Conservation (phyloP, 2,888 invertebrate genomes). For the Yponomeuta malinellus region DNA sequence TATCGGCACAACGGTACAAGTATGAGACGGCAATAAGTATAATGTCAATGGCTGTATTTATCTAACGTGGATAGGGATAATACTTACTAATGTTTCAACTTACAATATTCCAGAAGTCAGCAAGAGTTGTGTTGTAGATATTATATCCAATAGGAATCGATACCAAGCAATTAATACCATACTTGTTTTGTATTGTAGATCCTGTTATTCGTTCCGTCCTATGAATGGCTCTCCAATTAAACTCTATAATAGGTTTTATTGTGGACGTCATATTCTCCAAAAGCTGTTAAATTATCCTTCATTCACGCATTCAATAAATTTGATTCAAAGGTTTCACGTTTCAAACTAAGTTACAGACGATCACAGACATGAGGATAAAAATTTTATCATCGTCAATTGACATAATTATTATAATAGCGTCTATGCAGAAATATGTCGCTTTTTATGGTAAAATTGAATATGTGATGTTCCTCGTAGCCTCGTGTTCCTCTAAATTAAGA, state of each 20-base stretch:
- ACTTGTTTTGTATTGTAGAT: not conserved
- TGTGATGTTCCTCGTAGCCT: too few relatives aligned
- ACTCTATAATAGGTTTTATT: not conserved
- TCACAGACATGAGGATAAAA: not conserved
- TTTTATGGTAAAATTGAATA: too few relatives aligned
- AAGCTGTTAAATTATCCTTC: not conserved
- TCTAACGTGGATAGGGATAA: not conserved
- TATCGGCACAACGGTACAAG: not conserved
- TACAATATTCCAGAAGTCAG: not conserved
- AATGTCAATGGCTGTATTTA: not conserved
- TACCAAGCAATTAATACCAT: not conserved
- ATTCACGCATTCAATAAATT: not conserved
- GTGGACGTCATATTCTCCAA: not conserved
- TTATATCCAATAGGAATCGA: not conserved
- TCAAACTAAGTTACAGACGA: too few relatives aligned
- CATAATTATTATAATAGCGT: not conserved
- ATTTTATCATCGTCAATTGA: not conserved
- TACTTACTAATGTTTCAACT: not conserved
- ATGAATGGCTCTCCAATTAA: not conserved
- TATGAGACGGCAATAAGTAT: not conserved
- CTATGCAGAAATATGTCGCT: too few relatives aligned
- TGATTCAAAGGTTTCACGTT: not conserved
- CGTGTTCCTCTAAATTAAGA: too few relatives aligned
- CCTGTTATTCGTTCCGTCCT: not conserved
- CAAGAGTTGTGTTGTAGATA: not conserved